Base-by-base conservation (phyloP, 2,888 invertebrate species). In the Tenthredo scrophulariae region DNA sequence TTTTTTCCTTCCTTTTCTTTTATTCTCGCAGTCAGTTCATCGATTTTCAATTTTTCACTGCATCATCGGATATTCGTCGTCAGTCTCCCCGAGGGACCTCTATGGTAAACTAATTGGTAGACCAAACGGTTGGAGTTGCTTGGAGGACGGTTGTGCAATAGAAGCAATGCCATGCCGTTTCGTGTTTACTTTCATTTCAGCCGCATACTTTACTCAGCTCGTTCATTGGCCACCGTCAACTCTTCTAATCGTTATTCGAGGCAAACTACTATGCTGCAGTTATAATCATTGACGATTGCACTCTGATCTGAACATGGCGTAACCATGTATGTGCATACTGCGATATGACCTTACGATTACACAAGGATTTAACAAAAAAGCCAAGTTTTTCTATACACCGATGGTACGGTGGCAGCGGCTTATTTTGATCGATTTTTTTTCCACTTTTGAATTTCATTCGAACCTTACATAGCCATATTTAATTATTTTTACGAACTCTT, bases 101-200 rank as follows among this genome's bases (percentile, higher is more conserved):
- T 72, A 46, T 46, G 15, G 70, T 37, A 43, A 26, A 74, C 72
- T 74, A 74, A 74, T 74, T 43, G 72, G 40, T 74, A 74, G 72
- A 74, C 18, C 70, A 70, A 33, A 37, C 33, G 70, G 18, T 67
- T 26, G 3, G 18, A 33, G 29, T n/a, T 40, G 13, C 10, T 74
- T 74, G 40, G 40, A 43, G 72, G 72, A 74, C 72, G n/a, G 72
- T 74, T 74, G 43, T n/a, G 72, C 43, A 74, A 74, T 74, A 29
- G n/a, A 74, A 40, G 72, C 72, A 74, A 74, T 74, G 72, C 72
- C 72, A 54, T 50, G n/a, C 54, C 54, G 72, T 74, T 80, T 80
- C 80, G 62, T 80, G 62, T 80, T 80, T 80, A 80, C 80, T 80
- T 80, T 80, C 80, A 80, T 62, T 80, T 62, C 37, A 80, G 26